Conservation (phyloP, 2,888 invertebrate genomes). For the Drosophila aldrichi region DNA sequence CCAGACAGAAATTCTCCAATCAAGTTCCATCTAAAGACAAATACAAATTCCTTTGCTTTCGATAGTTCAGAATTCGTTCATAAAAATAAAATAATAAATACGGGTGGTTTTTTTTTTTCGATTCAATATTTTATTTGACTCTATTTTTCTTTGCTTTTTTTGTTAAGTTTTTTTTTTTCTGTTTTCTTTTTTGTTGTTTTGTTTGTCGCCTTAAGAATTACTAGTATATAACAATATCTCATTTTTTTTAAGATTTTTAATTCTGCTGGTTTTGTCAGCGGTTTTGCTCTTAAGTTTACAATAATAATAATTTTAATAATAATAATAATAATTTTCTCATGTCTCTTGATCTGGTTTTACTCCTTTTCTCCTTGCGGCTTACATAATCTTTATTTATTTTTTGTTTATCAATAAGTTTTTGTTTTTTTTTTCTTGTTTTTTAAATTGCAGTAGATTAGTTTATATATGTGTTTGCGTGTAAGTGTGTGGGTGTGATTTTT, state of each 20-base stretch:
- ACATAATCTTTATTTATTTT: slow-evolving; percentile 52
- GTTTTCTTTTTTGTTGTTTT: slow-evolving; percentile 68
- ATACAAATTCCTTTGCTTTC: background rate
- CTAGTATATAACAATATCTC: slow-evolving; percentile 84
- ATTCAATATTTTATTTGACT: slow-evolving; percentile 81
- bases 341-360: slow-evolving; percentile 76
- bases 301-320: slow-evolving; percentile 70
- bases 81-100: slow-evolving; percentile 12
- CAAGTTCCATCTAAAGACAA: background rate
- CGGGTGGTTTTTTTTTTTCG: slow-evolving; percentile 43
- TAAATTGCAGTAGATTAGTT: slow-evolving; percentile 61
- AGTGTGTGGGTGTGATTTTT: slow-evolving; percentile 22
- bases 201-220: slow-evolving; percentile 82
- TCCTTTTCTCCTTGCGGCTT: slow-evolving; percentile 61
- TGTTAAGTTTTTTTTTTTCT: slow-evolving; percentile 70
- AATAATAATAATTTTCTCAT: slow-evolving; percentile 78
- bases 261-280: slow-evolving; percentile 83
- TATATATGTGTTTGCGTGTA: slow-evolving; percentile 35
- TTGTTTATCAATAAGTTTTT: slow-evolving; percentile 20
- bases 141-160: slow-evolving; percentile 75
- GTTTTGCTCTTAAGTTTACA: slow-evolving; percentile 81
- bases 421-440: slow-evolving; percentile 19
- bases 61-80: background rate
- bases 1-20: background rate
- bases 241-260: slow-evolving; percentile 81